phyloP scores from a whole-genome alignment of 2,797 vertebrate genomes.

The Enteromius paludinosus region DNA sequence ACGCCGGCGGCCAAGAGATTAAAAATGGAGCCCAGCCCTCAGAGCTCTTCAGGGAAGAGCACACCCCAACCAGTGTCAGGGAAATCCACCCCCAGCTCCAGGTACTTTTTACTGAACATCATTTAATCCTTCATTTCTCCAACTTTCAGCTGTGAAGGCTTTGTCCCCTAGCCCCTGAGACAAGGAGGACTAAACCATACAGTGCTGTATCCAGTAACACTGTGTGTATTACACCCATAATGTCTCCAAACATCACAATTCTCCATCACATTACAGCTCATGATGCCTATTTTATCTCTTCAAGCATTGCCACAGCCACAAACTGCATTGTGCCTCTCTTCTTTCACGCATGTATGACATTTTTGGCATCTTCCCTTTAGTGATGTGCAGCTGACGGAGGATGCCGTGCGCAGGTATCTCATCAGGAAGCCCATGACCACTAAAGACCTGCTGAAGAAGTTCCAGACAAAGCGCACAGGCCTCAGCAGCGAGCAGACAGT shows the following conservation, averaged over 20 bases:
- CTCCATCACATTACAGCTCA: background rate
- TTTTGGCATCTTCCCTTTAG: slow-evolving; percentile 66
- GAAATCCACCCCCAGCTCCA: slow-evolving; percentile 88
- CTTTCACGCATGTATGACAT: background rate
- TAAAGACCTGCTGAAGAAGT: slow-evolving; percentile 94
- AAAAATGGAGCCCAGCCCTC: slow-evolving; percentile 83
- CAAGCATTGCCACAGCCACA: background rate
- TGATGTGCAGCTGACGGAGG: slow-evolving; percentile 91
- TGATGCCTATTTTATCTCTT: background rate
- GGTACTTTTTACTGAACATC: slow-evolving; percentile 68
- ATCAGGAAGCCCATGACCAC: slow-evolving; percentile 95
- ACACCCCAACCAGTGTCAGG: slow-evolving; percentile 88
- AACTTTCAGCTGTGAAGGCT: background rate
- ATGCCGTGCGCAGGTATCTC: slow-evolving; percentile 89
- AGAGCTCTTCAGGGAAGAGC: slow-evolving; percentile 87
- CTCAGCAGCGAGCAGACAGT: slow-evolving; percentile 94
- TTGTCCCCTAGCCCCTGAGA: background rate
- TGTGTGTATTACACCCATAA: background rate
- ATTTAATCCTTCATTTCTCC: background rate
- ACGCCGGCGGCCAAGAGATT: slow-evolving; percentile 85
- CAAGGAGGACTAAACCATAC: background rate
- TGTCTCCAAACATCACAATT: background rate
- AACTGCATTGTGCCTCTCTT: background rate
- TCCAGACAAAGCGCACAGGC: slow-evolving; percentile 94
- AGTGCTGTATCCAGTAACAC: background rate